Percentiles rank a stretch among this genome's conserved stretches.
Conservation (phyloP, 2,797 vertebrate genomes). For the Mormyrus proboscirostris region DNA sequence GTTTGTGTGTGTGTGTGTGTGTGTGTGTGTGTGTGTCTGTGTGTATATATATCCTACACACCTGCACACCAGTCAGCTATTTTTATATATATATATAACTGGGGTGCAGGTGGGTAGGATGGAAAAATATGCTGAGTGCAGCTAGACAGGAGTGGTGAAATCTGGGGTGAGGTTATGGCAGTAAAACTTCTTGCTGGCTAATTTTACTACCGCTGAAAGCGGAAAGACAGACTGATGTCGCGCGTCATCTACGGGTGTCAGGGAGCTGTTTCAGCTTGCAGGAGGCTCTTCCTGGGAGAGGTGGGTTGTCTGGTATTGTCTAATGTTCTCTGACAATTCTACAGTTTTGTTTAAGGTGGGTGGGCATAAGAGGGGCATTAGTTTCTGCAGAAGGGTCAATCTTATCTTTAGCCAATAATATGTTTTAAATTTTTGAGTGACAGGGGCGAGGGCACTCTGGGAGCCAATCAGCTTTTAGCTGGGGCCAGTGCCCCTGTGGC, state of each 20-base stretch:
- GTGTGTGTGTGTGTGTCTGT: too few species aligned
- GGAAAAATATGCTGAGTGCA: neutral
- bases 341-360: neutral
- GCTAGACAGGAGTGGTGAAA: neutral
- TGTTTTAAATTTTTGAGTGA: neutral
- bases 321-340: neutral
- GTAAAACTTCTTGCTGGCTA: neutral
- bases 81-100: neutral
- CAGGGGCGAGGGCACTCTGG: neutral
- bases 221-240: neutral
- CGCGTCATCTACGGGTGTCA: neutral
- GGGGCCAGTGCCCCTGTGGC: neutral
- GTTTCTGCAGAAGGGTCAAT: neutral
- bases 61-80: neutral
- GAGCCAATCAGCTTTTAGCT: neutral
- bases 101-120: too few species aligned
- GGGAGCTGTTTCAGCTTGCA: neutral
- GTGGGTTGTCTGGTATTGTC: neutral
- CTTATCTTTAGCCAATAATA: neutral
- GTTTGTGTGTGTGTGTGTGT: too few species aligned
- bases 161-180: neutral
- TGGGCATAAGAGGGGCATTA: neutral
- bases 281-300: neutral
- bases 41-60: neutral
- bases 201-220: neutral